These are phyloP conservation scores for Ciconia nigra DNA, from an alignment of 2,797 vertebrate genomes.

Conservation along the genomic window DNA sequence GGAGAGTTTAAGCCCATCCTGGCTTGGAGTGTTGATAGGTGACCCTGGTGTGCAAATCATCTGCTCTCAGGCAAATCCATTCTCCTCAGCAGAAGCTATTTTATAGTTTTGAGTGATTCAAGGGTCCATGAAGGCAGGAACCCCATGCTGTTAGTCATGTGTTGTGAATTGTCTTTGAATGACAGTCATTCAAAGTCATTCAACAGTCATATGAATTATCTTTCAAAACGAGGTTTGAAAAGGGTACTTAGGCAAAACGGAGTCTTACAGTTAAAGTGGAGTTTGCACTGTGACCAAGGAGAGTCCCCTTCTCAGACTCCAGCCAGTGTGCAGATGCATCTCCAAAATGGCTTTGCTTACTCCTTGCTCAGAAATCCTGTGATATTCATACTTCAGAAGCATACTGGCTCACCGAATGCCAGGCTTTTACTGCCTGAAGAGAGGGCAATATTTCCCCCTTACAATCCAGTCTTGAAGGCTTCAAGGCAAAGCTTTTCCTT, in stretches of 20 bases:
- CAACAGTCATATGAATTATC: too few relatives aligned
- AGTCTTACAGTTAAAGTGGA: neutral
- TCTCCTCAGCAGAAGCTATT: neutral
- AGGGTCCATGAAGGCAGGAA: neutral
- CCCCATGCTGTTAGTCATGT: neutral
- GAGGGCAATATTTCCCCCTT: neutral
- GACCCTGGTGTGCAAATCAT: neutral
- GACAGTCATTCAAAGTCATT: too few relatives aligned
- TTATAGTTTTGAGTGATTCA: neutral
- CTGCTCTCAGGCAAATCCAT: neutral
- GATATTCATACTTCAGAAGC: neutral
- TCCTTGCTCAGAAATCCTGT: neutral
- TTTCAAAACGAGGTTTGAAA: neutral
- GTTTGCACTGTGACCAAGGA: neutral
- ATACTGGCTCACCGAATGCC: neutral
- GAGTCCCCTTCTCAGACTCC: neutral
- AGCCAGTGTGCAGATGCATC: neutral
- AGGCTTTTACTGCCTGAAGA: neutral
- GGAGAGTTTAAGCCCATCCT: neutral
- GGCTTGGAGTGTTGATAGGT: neutral
- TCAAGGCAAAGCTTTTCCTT: neutral
- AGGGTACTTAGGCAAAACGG: neutral
- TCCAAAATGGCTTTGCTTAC: neutral
- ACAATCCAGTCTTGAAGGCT: neutral
- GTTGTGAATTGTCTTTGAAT: too few relatives aligned